Evolutionary conservation across 1,140 invertebrate genomes (phyloP).

Genomic region (Ceratoteleas bidentatus): DNA sequence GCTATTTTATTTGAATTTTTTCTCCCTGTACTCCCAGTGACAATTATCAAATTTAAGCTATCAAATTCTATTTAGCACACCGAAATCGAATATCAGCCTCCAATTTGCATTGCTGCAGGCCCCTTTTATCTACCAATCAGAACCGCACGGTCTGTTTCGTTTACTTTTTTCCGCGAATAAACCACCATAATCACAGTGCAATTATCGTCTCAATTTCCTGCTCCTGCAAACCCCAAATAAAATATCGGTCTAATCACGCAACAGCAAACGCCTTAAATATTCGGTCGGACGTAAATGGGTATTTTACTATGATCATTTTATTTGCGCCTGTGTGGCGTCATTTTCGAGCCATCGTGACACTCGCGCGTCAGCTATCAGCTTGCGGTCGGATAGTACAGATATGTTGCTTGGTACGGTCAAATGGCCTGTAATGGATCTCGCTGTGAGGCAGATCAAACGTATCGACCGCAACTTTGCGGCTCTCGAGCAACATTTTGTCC

Average conservation of each 20-base stretch:
- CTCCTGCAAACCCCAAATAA: too few species aligned
- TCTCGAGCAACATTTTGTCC: constrained; percentile 58
- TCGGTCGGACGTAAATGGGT: constrained; percentile 3
- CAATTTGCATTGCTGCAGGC: neutral
- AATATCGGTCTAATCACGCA: too few species aligned
- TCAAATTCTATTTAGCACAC: neutral
- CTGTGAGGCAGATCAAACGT: constrained; percentile 72
- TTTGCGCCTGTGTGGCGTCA: constrained; percentile 27
- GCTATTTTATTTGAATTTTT: neutral
- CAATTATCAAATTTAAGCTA: neutral
- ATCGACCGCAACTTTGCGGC: constrained; percentile 74
- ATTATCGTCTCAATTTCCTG: too few species aligned
- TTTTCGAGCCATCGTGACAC: constrained; percentile 21
- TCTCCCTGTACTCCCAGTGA: neutral
- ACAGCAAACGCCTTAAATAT: too few species aligned
- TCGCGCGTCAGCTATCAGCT: constrained; percentile 37
- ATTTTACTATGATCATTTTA: constrained; percentile 44
- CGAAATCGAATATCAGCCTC: neutral
- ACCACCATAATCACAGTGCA: too few species aligned
- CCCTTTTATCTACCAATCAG: neutral
- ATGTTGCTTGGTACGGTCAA: constrained; percentile 59
- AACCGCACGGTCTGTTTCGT: neutral
- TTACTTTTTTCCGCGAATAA: too few species aligned
- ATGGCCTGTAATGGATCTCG: constrained; percentile 64
- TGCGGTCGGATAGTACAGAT: constrained; percentile 44